Evolutionary conservation across 2,888 invertebrate species (phyloP), one percentile per base, ranked within the genome.

Genomic region (Caenorhabditis imperialis): DNA sequence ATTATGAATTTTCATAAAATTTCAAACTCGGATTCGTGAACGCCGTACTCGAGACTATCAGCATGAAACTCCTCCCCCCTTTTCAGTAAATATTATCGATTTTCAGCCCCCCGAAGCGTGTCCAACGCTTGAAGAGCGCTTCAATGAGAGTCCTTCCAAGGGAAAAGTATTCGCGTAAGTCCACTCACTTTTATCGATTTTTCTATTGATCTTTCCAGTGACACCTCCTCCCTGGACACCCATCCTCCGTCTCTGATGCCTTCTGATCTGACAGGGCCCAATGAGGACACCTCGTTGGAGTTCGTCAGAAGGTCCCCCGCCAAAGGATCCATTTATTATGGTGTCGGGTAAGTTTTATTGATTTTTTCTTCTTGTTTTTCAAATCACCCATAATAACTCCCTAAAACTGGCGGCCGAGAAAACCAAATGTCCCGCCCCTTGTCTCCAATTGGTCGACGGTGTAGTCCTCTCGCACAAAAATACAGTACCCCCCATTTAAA

Each of bases 51-150:
- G 30, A 30, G n/a, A n/a, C n/a, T n/a, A n/a, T n/a, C n/a, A n/a
- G n/a, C n/a, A n/a, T n/a, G n/a, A 30, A 30, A 30, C 7, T 30
- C 10, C 7, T 6, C 30, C 6, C 30, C 30, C 10, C 30, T 10
- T 30, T 30, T 30, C 6, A 30, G 18, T 40, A 40, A 8, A 5
- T 40, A 40, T 8, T 8, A 40, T 40, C 7, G n/a, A 7, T 40
- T 72, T 81, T 38, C 53, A 84, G 83, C 84, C 84, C 14, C 84
- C 84, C 0, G 61, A 54, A 27, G 54, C 80, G 1, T 84, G 84
- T 60, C 82, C 84, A 18, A 72, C 61, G 6, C 50, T 84, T 0
- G 84, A 82, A 33, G 81, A 84, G 25, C 45, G 79, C 20, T 74
- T 81, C 14, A 58, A 63, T 35, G 57, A 63, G 44, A 50, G 60